Percentiles rank a stretch among this genome's conserved stretches.
Evolutionary conservation across 1,140 invertebrate genomes (phyloP).

Genomic region (Aricia agestis): DNA sequence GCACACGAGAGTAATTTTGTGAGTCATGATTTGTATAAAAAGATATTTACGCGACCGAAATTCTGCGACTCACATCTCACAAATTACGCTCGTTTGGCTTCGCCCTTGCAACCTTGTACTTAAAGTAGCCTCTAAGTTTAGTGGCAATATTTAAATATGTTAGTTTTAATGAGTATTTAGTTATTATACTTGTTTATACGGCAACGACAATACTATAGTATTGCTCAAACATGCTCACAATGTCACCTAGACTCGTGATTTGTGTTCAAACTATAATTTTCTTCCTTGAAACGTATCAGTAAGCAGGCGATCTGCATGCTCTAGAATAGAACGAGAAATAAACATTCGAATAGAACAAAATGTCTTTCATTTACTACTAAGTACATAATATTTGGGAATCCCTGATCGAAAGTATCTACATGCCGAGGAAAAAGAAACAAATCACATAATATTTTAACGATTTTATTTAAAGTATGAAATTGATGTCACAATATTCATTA

Average conservation of each 20-base stretch:
- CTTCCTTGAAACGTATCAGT: slow-evolving; percentile 44
- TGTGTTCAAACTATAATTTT: slow-evolving; percentile 23
- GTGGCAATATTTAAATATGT: slow-evolving; percentile 51
- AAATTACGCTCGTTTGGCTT: too few species aligned
- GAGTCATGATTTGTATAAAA: too few species aligned
- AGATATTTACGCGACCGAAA: too few species aligned
- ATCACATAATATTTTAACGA: not conserved
- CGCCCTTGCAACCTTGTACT: slow-evolving; percentile 32
- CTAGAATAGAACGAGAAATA: slow-evolving; percentile 65
- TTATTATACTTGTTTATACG: slow-evolving; percentile 41
- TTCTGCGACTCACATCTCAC: too few species aligned
- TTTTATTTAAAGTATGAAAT: slow-evolving; percentile 15
- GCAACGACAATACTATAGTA: slow-evolving; percentile 66
- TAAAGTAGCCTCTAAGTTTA: slow-evolving; percentile 36
- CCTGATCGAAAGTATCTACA: too few species aligned
- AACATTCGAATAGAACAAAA: slow-evolving; percentile 64
- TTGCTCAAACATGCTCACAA: slow-evolving; percentile 66
- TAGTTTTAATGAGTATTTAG: slow-evolving; percentile 58
- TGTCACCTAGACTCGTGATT: slow-evolving; percentile 35
- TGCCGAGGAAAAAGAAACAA: slow-evolving; percentile 4
- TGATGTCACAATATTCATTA: not conserved
- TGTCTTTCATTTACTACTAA: slow-evolving; percentile 36
- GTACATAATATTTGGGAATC: too few species aligned
- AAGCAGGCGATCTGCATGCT: slow-evolving; percentile 49
- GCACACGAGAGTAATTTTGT: too few species aligned